Base-by-base conservation (phyloP, 2,888 invertebrate species). In the Rotaria socialis region DNA sequence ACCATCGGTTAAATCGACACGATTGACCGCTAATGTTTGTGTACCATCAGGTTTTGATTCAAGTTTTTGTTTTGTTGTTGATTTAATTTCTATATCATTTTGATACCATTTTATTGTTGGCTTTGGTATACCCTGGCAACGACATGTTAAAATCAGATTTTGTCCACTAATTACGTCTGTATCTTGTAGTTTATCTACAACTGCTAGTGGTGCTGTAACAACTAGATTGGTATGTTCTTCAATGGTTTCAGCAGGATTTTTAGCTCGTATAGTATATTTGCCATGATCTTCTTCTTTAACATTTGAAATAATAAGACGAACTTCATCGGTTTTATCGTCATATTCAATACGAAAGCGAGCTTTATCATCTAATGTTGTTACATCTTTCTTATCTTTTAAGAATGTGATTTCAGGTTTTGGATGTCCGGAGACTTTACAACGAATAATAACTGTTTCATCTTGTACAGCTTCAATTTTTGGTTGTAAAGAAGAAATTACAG, bases 121-220 rank as follows among this genome's bases (percentile, higher is more conserved):
- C 11, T 94, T 94, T 80, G 96, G 96, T 90, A 95, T 94, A 86
- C 96, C 96, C 22, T 94, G 94, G 14, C 96, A 96, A 91, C 94
- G 89, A 88, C 90, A 90, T 87, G 90, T 91, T 88, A 91, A 47
- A 10, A 24, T 43, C 11, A 75, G n/a, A 75, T 75, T 75, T 75
- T 75, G 75, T 43, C 75, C 75, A 43, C 75, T 75, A 43, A 75
- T 47, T n/a, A 75, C 47, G 24, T 75, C 75, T 24, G 75, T 75
- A n/a, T 75, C 75, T 75, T 75, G 14, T 43, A 75, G n/a, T 75
- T 75, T 75, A 43, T 75, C 75, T 22, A 43, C 4, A 47, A 75
- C 43, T 75, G 41, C 7, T 75, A 75, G 11, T 43, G 75, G 75
- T n/a, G 75, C 75, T 24, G 75, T 75, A 43, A 75, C 75, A 47